Evolutionary conservation across 2,113 vertebrate genomes (phyloP).

Genomic region (Perca flavescens): DNA sequence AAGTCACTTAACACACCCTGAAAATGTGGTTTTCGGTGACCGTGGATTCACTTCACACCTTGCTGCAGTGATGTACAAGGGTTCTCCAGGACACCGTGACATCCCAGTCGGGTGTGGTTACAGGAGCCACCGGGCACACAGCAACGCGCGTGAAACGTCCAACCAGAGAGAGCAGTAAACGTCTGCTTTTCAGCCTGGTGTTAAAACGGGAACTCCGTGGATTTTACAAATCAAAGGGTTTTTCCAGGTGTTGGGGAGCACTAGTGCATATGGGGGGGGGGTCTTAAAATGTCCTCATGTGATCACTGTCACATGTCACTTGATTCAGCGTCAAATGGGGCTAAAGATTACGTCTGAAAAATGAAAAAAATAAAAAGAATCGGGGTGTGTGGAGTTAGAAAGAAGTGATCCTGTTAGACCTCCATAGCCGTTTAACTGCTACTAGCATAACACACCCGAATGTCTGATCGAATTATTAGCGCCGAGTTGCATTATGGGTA

Average conservation of each 20-base stretch:
- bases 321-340: background rate
- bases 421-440: background rate
- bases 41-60: background rate
- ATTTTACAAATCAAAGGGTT: background rate
- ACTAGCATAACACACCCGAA: background rate
- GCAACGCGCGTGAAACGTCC: background rate
- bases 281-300: background rate
- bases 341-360: background rate
- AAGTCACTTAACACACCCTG: background rate
- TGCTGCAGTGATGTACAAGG: background rate
- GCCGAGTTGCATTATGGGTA: background rate
- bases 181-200: background rate
- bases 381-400: background rate
- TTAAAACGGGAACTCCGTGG: background rate
- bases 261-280: background rate
- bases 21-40: background rate
- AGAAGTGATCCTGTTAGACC: background rate
- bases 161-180: background rate
- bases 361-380: background rate
- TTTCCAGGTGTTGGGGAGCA: background rate
- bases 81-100: background rate
- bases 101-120: background rate
- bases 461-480: background rate
- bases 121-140: background rate
- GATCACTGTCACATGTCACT: background rate